These are phyloP conservation scores for Acanthurus leucopareius DNA, from an alignment of 2,797 vertebrate genomes.

Conservation along the genomic window DNA sequence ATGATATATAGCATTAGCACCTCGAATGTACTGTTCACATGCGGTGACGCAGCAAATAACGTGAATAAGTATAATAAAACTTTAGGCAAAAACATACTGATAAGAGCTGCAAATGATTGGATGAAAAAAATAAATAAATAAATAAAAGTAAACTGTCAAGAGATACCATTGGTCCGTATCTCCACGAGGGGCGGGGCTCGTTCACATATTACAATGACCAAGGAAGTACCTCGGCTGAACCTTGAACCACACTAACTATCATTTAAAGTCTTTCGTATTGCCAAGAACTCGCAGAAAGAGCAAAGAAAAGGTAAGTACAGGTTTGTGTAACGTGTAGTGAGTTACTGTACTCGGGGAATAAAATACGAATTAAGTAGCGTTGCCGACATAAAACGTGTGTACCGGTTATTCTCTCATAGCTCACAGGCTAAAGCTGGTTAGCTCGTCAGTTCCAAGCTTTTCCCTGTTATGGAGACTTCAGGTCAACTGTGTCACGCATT, in stretches of 20 bases:
- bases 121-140: neutral
- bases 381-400: neutral
- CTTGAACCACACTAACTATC: neutral
- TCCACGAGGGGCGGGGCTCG: slow-evolving; percentile 50
- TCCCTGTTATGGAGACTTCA: neutral
- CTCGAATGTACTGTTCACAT: neutral
- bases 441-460: neutral
- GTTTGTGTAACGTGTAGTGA: neutral
- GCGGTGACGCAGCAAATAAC: neutral
- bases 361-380: neutral
- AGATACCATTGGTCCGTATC: slow-evolving; percentile 59
- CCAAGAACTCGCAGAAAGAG: neutral
- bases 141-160: neutral
- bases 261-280: neutral
- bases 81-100: too few relatives aligned
- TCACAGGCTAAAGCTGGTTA: slow-evolving; percentile 45
- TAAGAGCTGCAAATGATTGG: neutral
- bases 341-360: neutral
- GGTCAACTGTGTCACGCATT: neutral
- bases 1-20: too few relatives aligned
- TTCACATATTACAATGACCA: neutral
- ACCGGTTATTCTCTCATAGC: slow-evolving; percentile 14
- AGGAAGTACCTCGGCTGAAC: slow-evolving; percentile 36
- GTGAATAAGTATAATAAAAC: too few relatives aligned
- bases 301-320: slow-evolving; percentile 26